Evolutionary conservation across 2,797 vertebrate species (phyloP).

Genomic region (Remorina albescens): DNA sequence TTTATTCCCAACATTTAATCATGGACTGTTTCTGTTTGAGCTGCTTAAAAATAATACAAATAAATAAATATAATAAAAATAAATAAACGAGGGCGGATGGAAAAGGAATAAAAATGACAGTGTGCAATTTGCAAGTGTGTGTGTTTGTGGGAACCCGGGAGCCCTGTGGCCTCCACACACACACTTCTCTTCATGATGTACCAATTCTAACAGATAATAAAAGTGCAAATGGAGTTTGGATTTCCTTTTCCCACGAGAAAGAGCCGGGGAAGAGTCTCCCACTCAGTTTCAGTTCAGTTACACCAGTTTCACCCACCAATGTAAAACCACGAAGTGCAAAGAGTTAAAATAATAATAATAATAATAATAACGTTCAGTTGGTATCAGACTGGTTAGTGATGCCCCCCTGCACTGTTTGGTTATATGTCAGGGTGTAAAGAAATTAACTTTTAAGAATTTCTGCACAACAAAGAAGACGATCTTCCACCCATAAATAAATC

Average conservation of each 20-base stretch:
- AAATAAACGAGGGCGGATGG: too few relatives aligned
- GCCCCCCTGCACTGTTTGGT: neutral
- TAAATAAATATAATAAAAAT: too few relatives aligned
- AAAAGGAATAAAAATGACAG: neutral
- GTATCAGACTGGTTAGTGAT: too few relatives aligned
- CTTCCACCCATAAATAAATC: neutral
- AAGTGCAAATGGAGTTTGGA: conserved; percentile 24
- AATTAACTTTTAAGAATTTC: too few relatives aligned
- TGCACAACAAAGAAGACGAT: too few relatives aligned
- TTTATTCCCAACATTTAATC: neutral
- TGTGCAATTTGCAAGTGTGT: conserved; percentile 12
- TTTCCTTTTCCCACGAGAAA: conserved; percentile 57
- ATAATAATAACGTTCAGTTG: too few relatives aligned
- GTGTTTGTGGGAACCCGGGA: conserved; percentile 32
- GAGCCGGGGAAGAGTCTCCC: neutral
- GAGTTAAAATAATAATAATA: too few relatives aligned
- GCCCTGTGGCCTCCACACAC: conserved; percentile 30
- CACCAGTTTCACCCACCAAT: neutral
- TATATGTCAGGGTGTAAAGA: too few relatives aligned
- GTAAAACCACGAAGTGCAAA: neutral
- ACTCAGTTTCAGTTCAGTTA: neutral
- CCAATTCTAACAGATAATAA: conserved; percentile 54
- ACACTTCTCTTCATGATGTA: conserved; percentile 28
- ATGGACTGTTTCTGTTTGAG: neutral
- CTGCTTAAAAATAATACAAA: too few relatives aligned